phyloP scores from a whole-genome alignment of 1,140 invertebrate species.

The Drosophila suzukii region DNA sequence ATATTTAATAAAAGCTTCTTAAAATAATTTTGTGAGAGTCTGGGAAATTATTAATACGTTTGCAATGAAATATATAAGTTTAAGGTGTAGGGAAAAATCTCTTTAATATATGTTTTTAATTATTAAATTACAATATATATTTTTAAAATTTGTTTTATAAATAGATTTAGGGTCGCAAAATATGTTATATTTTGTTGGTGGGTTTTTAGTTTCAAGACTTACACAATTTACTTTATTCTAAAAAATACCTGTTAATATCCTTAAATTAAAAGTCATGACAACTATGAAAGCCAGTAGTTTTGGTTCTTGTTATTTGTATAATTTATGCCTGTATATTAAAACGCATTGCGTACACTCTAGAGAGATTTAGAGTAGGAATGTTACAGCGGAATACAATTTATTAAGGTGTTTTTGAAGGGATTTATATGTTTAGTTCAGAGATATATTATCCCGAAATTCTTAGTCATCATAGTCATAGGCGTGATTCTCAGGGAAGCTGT shows the following conservation, averaged over 20 bases:
- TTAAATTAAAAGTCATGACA: too few species aligned
- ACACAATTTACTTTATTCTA: too few species aligned
- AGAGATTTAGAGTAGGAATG: not conserved
- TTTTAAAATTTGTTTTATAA: too few species aligned
- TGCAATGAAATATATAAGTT: too few species aligned
- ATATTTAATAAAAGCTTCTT: not conserved
- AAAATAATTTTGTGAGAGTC: not conserved
- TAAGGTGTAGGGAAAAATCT: not conserved
- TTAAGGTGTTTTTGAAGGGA: not conserved
- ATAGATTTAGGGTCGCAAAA: too few species aligned
- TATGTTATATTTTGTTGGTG: too few species aligned
- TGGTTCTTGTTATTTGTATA: not conserved
- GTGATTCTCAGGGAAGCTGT: constrained; percentile 17
- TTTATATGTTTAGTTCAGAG: not conserved
- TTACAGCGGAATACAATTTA: not conserved
- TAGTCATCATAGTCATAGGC: not conserved
- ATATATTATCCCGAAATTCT: not conserved
- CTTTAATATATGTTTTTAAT: too few species aligned
- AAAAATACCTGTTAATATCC: too few species aligned
- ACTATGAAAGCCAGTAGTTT: not conserved
- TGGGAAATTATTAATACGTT: not conserved
- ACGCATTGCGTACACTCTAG: not conserved
- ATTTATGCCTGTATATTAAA: not conserved
- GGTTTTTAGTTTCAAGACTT: too few species aligned
- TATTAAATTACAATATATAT: too few species aligned